Base-by-base conservation (phyloP, 2,113 vertebrate genomes). In the Equus quagga region DNA sequence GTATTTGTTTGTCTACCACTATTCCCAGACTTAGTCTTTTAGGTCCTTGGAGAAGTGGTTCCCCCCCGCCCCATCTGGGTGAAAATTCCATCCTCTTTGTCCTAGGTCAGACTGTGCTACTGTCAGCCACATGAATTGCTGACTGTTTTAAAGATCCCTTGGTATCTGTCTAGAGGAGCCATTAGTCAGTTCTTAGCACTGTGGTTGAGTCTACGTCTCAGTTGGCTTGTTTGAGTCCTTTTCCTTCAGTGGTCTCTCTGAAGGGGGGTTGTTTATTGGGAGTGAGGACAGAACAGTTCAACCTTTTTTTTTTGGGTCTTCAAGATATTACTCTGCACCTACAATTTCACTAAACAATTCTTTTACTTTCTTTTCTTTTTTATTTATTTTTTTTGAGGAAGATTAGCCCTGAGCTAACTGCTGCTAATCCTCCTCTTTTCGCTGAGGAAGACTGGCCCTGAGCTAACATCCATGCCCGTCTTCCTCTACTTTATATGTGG, bases 321-420 rank as follows among this genome's bases (percentile, higher is more conserved):
- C 24, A 67, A 46, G 54, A 21, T 93, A 49, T 54, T 28, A 28
- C 11, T 31, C 3, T 72, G 78, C 3, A 62, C 14, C n/a, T 18
- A 44, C 2, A 75, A 8, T 91, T 95, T 91, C 28, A 84, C 54
- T 91, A 75, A 90, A 60, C 33, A 89, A 23, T 79, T 96, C 41
- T 93, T 73, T 91, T 84, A 6, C 41, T 93, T 73, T 91, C 41
- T 93, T 73, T 91, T 84, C 41, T 93, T 73, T 91, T 84, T 41
- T 41, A 41, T 41, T 41, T 41, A 41, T 41, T 41, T 41, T 41
- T 41, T 41, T 41, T 41, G 36, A 41, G 36, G 36, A 41, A 41
- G 36, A 41, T 41, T 41, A 41, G 36, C 36, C 36, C 36, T 41
- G 36, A 41, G 36, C 36, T 41, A 41, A 41, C 36, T 41, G 36